These are phyloP conservation scores for Dolichotis patagonum DNA, from an alignment of 2,113 vertebrate genomes.

Conservation along the genomic window DNA sequence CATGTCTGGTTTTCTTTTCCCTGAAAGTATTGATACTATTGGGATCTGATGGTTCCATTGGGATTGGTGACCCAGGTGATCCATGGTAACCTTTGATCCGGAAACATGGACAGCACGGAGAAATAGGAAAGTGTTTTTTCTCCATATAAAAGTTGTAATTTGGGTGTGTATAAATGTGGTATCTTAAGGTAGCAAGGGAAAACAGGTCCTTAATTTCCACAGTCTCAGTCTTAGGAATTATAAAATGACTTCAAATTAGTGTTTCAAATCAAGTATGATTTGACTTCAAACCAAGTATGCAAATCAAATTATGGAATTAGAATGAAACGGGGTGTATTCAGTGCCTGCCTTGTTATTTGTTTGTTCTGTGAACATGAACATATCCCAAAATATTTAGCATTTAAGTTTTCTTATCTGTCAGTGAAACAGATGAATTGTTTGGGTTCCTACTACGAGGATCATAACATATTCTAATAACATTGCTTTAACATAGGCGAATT, in stretches of 20 bases:
- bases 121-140: neutral
- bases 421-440: neutral
- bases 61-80: neutral
- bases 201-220: neutral
- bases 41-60: neutral
- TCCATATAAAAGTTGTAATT: neutral
- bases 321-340: neutral
- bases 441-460: neutral
- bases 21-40: neutral
- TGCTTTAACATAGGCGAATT: neutral
- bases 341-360: neutral
- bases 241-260: neutral
- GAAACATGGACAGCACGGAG: neutral
- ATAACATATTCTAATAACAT: neutral
- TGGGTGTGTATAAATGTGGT: accelerated
- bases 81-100: neutral
- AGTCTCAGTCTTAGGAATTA: neutral
- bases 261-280: neutral
- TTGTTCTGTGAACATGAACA: neutral
- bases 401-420: neutral
- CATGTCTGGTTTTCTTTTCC: neutral
- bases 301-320: neutral
- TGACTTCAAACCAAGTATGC: neutral
- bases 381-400: neutral
- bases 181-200: accelerated